phyloP scores from a whole-genome alignment of 2,113 vertebrate genomes.

The Panthera uncia region DNA sequence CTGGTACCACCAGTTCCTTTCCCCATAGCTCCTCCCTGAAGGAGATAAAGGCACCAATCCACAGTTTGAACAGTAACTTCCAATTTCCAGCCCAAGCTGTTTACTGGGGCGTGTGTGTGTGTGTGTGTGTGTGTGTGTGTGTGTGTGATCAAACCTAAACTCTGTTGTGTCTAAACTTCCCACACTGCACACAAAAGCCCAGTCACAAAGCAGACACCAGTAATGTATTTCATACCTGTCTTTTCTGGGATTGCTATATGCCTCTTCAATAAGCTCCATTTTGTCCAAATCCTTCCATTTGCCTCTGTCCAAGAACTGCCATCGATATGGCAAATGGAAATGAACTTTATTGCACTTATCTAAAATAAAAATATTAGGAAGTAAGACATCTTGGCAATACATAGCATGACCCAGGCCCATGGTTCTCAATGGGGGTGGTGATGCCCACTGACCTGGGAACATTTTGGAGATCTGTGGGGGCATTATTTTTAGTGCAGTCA shows the following conservation, averaged over 20 bases:
- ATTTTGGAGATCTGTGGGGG: neutral
- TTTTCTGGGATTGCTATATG: slow-evolving; percentile 88
- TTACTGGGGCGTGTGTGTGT: no score
- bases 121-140: no score
- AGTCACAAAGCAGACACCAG: neutral
- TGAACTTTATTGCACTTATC: slow-evolving; percentile 92
- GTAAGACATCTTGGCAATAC: neutral
- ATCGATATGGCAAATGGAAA: slow-evolving; percentile 93
- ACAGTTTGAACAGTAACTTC: neutral
- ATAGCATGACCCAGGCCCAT: neutral
- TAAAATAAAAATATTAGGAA: slow-evolving; percentile 71
- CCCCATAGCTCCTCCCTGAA: neutral
- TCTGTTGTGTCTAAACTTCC: neutral
- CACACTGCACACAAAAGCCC: neutral
- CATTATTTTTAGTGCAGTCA: neutral
- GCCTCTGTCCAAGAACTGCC: slow-evolving; percentile 88
- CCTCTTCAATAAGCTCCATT: slow-evolving; percentile 91
- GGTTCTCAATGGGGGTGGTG: neutral
- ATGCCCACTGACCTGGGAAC: neutral
- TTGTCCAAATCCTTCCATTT: slow-evolving; percentile 90
- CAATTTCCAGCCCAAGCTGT: neutral
- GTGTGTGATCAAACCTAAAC: neutral
- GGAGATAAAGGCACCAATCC: neutral
- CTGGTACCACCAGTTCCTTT: neutral
- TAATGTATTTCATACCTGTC: slow-evolving; percentile 75